Conservation (phyloP, 1,140 invertebrate species). For the Papilio glaucus region DNA sequence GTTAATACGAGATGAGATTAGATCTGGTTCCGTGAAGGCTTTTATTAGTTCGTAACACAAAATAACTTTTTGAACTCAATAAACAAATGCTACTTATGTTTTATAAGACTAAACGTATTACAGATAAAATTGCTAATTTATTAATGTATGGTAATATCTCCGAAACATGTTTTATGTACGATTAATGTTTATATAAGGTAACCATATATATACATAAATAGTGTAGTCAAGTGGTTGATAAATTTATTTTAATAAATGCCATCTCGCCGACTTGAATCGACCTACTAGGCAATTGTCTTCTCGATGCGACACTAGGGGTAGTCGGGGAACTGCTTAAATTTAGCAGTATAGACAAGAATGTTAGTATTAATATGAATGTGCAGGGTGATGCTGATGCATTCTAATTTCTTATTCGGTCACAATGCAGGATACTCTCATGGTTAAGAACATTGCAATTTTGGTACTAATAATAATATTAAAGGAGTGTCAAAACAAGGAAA, state of each 20-base stretch:
- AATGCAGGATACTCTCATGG: too few relatives aligned
- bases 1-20: too few relatives aligned
- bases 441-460: too few relatives aligned
- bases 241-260: constrained; percentile 13
- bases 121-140: background rate
- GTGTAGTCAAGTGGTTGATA: background rate
- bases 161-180: background rate
- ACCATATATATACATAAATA: background rate
- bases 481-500: too few relatives aligned
- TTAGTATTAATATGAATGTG: background rate
- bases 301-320: background rate
- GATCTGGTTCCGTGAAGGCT: too few relatives aligned
- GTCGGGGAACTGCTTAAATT: background rate
- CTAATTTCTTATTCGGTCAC: too few relatives aligned
- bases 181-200: background rate
- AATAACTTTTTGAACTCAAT: too few relatives aligned
- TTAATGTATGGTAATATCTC: background rate
- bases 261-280: background rate
- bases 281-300: constrained; percentile 1
- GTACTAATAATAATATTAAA: too few relatives aligned
- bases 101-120: too few relatives aligned
- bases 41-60: background rate
- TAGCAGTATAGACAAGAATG: background rate
- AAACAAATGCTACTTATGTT: too few relatives aligned
- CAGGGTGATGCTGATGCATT: too few relatives aligned